Evolutionary conservation across 2,797 vertebrate genomes (phyloP), one percentile per base, ranked within the genome.

Genomic region (Buphagus erythrorhynchus): DNA sequence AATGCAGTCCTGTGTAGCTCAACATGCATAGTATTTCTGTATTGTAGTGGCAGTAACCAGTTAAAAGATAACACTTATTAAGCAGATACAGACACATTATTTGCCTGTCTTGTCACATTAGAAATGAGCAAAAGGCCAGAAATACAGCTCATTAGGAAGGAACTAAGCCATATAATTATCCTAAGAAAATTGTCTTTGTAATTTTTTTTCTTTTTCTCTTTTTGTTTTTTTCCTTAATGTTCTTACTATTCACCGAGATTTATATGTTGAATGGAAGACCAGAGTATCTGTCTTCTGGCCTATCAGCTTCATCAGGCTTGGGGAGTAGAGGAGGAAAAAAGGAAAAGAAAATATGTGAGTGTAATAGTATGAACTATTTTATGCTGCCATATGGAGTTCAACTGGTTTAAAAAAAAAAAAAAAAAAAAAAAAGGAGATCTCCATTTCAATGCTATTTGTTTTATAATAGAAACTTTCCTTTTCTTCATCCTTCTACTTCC

Each of bases 371-470:
- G 14, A 90, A 81, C 73, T 66, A 36, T 81, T 94, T 90, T 88
- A 55, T 66, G 22, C 71, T 89, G 22, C 51, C 57, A n/a, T 69
- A 54, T 58, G 62, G 62, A 78, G 14, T 80, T 83, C 57, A 67
- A 49, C 5, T 38, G 18, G 1, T 62, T 52, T 11, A 3, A 18
- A 75, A 43, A 51, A 71, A 3, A 16, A 69, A n/a, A n/a, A n/a
- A 24, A 59, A 26, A 42, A 33, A 73, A 29, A 38, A 29, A 6
- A 3, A 51, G 6, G 16, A 40, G 3, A 72, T 62, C 71, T 86
- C 43, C 36, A 77, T 89, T 85, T 91, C 59, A 95, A n/a, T 88
- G 38, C 4, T 86, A 54, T 77, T 95, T 92, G 48, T 33, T 85
- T 94, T 61, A 66, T 74, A 77, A 71, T 29, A 84, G 54, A 79